A percentile compares a stretch with the other conserved stretches of the same genome.
phyloP scores from a whole-genome alignment of 2,888 invertebrate species.

The Eupithecia tripunctaria region DNA sequence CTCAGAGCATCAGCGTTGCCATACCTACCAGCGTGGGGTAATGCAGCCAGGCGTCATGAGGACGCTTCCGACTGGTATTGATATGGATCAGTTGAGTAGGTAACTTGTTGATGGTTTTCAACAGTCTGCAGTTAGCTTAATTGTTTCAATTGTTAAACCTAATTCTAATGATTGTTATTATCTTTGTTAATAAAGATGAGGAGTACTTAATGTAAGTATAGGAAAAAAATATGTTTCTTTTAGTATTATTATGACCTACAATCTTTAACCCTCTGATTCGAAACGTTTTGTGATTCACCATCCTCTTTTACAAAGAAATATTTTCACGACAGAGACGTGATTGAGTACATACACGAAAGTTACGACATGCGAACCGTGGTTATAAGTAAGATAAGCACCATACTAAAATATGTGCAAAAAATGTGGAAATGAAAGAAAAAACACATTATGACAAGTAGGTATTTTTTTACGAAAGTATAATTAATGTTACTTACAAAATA shows the following conservation, averaged over 20 bases:
- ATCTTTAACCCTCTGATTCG: not conserved
- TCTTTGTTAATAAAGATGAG: too few relatives aligned
- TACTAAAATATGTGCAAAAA: not conserved
- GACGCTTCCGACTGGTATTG: too few relatives aligned
- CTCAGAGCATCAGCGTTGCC: too few relatives aligned
- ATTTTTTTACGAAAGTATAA: not conserved
- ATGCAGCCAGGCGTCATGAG: too few relatives aligned
- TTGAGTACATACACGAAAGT: slow-evolving; percentile 42
- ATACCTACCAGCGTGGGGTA: too few relatives aligned
- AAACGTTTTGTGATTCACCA: not conserved
- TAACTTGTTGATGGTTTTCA: too few relatives aligned
- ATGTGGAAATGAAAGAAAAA: not conserved
- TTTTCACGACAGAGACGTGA: slow-evolving; percentile 36
- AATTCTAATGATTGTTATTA: too few relatives aligned
- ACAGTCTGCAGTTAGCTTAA: too few relatives aligned
- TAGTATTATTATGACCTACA: not conserved
- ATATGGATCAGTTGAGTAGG: too few relatives aligned
- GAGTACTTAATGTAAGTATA: too few relatives aligned
- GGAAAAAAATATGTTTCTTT: not conserved
- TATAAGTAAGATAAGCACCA: not conserved
- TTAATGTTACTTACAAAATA: too few relatives aligned
- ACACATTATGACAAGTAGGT: not conserved
- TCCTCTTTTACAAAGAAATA: slow-evolving; percentile 17
- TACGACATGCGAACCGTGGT: slow-evolving; percentile 3
- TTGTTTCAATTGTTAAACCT: too few relatives aligned